Evolutionary conservation across 2,113 vertebrate genomes (phyloP), one percentile per base, ranked within the genome.

Genomic region (Spermophilus dauricus): DNA sequence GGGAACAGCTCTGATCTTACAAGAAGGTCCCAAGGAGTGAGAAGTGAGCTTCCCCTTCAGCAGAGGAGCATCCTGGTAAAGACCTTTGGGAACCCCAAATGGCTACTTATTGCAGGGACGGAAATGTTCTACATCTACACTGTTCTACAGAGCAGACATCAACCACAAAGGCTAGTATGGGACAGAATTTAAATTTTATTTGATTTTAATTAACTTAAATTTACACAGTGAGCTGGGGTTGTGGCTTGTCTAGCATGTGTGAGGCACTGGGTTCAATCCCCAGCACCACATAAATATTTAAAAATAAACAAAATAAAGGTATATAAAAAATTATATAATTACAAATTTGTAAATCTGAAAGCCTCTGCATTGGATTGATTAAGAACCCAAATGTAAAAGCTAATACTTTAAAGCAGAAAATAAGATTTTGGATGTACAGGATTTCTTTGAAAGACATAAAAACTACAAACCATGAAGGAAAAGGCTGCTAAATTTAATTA

Each of bases 361-460:
- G 48, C 48, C 48, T 51, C 48, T 51, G 48, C 48, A 51, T 13
- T 51, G 48, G 48, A 51, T 3, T 67, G 28, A 96, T 32, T 53
- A 92, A 94, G 32, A 32, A 80, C 4, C 56, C 75, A 81, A 80
- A 85, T 4, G 73, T 32, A 65, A 86, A 95, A 48, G 28, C 20
- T 17, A 84, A 61, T 58, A 56, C 42, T 73, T 83, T 32, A 63
- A 67, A 95, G 37, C 34, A 61, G n/a, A 76, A 96, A 91, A 77
- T 61, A n/a, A 37, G 45, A 83, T 30, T 83, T 56, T 32, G 82
- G 20, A n/a, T 63, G 18, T 56, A 63, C 48, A 77, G 42, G 39
- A 86, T 78, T 83, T 82, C 67, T 53, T 89, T 42, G 86, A 65
- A 94, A 70, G 48, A 89, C 37, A 93, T 81, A 42, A 92, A 92